Conservation (phyloP, 2,888 invertebrate species). For the Sphinx pinastri region DNA sequence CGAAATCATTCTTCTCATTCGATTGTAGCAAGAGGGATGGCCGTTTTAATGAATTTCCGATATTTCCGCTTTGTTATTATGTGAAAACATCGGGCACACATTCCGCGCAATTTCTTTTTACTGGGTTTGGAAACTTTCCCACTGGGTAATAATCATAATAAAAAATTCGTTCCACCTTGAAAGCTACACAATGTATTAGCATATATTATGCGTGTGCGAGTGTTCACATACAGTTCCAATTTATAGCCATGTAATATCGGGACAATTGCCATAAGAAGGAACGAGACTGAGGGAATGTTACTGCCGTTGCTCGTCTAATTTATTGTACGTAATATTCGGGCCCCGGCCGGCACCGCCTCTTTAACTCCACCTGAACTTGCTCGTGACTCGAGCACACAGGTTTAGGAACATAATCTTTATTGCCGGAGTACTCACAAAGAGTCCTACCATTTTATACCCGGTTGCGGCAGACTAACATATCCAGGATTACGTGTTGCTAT, state of each 20-base stretch:
- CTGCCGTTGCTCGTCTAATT: constrained; percentile 62
- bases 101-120: constrained; percentile 37
- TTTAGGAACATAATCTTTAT: constrained; percentile 74
- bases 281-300: constrained; percentile 65
- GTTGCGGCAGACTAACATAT: constrained; percentile 55
- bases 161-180: constrained; percentile 53
- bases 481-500: constrained; percentile 53
- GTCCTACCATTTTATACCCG: constrained; percentile 62
- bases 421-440: constrained; percentile 56
- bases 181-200: constrained; percentile 58
- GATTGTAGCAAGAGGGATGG: not conserved
- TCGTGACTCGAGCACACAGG: constrained; percentile 48
- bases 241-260: constrained; percentile 76
- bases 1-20: not conserved
- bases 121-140: constrained; percentile 37
- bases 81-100: constrained; percentile 36
- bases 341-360: constrained; percentile 47
- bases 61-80: constrained; percentile 37
- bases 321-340: constrained; percentile 74
- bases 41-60: constrained; percentile 37
- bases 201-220: constrained; percentile 51
- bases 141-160: constrained; percentile 53
- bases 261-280: constrained; percentile 70
- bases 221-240: constrained; percentile 48
- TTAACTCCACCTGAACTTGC: constrained; percentile 49